Base-by-base conservation (phyloP, 2,888 invertebrate genomes). In the Apomyelois bistriatella region DNA sequence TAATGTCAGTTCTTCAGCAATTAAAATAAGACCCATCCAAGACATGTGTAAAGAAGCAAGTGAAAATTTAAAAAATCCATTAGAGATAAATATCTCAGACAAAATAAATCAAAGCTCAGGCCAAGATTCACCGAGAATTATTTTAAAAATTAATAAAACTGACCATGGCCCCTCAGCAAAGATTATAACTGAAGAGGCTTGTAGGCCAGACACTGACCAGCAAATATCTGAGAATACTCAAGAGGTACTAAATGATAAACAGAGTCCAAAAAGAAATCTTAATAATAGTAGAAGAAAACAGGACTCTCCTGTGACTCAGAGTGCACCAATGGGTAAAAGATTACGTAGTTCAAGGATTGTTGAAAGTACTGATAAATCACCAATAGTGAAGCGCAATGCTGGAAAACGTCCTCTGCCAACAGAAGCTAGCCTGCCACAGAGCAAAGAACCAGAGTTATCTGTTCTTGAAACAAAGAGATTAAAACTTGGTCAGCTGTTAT, bases 91-190 rank as follows among this genome's bases (percentile, higher is more conserved):
- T 56, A 80, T 88, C 56, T 74, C 84, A 57, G 87, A 89, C 53
- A 86, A 85, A 65, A 64, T 76, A 16, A 79, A 74, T 73, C 82
- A 81, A 65, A 82, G 82, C 57, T 83, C 87, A 50, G 89, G 86
- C 42, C 90, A 90, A 76, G 90, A 90, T 68, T 91, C 91, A 28
- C 91, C 91, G 53, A 73, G 93, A 67, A 93, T 93, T 62, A 93
- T 93, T 61, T 81, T 93, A 65, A 93, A 93, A 81, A 93, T 93
- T 63, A 93, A 93, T 72, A 93, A 93, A 83, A 91, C 92, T 66
- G 92, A 91, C 65, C 87, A 89, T 72, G 91, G 90, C 58, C 60
- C 90, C 62, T 87, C 88, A 60, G 82, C 90, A 40, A 85, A 91
- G 80, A 85, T 90, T 57, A 81, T 91, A 53, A 89, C 89, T 54